Base-by-base conservation (phyloP, 2,888 invertebrate species). In the Anthophora plumipes region DNA sequence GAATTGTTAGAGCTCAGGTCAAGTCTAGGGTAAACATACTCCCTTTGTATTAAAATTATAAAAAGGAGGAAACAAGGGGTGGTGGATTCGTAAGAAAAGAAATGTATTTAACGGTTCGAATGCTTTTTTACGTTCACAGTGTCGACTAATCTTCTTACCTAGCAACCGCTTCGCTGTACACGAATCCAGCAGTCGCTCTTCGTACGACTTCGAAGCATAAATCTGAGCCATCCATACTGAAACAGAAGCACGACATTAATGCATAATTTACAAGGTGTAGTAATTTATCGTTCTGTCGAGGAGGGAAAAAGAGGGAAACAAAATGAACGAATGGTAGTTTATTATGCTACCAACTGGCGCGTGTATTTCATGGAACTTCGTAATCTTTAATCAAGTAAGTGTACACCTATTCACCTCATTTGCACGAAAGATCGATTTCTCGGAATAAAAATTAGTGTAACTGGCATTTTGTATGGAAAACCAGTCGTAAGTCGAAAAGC, bases 111-210 rank as follows among this genome's bases (percentile, higher is more conserved):
- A 76, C 12, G 55, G 3, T 6, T 60, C 37, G 37, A 73, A 63
- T 68, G 43, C 59, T 68, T 71, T 60, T 71, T 60, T 20, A 9
- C 46, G 11, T 22, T 14, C 14, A 63, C 57, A 39, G 64, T 72
- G 61, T 43, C n/a, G n/a, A 60, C 61, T 55, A 57, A 73, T 77
- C 72, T 80, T 93, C 94, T 95, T 94, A 98, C 99, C 99, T 99
- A 85, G 99, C 98, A 71, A 99, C 99, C 57, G 99, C 98, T 95
- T 99, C 99, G 92, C 99, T 99, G 94, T 99, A 99, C 79, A 99
- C 99, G 94, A 99, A 99, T 84, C 99, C 99, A 70, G 98, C 97
- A 46, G 97, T 96, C 37, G 99, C 99, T 92, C 99, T 95, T 91
- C 98, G 96, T 39, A 99, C 99, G 85, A 99, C 98, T 95, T 99